phyloP scores from a whole-genome alignment of 2,797 vertebrate species.

The Acanthurus tractus region DNA sequence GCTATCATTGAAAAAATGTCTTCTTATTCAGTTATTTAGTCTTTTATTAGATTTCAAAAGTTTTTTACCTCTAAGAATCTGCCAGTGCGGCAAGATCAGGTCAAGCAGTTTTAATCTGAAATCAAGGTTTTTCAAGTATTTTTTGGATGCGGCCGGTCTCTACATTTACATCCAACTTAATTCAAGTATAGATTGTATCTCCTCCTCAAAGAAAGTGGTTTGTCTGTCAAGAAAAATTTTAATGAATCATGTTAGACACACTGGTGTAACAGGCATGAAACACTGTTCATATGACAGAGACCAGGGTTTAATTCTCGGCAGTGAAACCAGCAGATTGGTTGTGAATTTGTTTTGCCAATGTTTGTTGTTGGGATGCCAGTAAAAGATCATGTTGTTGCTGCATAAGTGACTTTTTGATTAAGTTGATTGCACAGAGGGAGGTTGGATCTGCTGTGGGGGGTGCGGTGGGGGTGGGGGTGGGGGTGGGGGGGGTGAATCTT shows the following conservation, averaged over 20 bases:
- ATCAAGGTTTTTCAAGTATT: background rate
- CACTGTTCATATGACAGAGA: background rate
- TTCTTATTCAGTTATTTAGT: background rate
- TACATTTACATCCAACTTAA: background rate
- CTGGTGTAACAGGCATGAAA: too few species aligned
- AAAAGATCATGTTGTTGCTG: background rate
- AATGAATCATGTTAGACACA: background rate
- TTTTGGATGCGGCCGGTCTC: background rate
- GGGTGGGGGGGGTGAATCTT: too few species aligned
- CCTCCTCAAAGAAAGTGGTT: background rate
- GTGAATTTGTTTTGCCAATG: background rate
- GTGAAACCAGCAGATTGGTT: background rate
- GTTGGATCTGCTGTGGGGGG: background rate
- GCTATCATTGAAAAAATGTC: background rate
- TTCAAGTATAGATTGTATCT: background rate
- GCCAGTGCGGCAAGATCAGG: background rate
- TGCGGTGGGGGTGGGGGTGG: too few species aligned
- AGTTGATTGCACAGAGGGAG: background rate
- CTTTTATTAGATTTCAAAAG: background rate
- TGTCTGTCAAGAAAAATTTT: background rate
- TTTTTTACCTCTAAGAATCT: background rate
- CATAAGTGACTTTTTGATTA: background rate
- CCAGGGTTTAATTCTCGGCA: background rate
- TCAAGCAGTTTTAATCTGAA: background rate
- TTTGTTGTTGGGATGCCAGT: background rate